phyloP scores from a whole-genome alignment of 2,113 vertebrate genomes.

The Cyanistes caeruleus region DNA sequence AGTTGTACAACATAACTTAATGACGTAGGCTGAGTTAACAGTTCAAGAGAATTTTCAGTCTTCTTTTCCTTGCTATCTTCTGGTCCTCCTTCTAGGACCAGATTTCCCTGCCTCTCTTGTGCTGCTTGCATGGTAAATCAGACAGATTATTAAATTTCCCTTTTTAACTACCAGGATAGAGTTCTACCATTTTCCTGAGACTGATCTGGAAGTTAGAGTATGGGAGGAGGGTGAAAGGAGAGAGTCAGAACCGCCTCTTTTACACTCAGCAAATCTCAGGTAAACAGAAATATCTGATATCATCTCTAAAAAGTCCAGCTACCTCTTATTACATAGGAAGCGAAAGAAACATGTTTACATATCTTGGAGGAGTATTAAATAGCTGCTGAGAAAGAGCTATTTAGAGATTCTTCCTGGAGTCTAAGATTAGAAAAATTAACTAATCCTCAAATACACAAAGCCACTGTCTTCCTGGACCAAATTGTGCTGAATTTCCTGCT shows the following conservation, averaged over 20 bases:
- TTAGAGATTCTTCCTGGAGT: not conserved
- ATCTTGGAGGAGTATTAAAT: not conserved
- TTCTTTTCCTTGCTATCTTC: not conserved
- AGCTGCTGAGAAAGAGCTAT: not conserved
- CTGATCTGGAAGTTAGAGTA: not conserved
- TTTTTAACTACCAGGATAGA: not conserved
- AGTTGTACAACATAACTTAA: not conserved
- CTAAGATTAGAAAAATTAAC: not conserved
- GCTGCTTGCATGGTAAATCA: not conserved
- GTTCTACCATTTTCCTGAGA: not conserved
- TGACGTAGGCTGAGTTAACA: not conserved
- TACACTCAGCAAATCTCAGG: not conserved
- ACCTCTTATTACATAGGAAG: not conserved
- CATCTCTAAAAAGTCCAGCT: not conserved
- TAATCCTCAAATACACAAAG: not conserved
- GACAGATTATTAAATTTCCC: not conserved
- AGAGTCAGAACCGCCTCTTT: not conserved
- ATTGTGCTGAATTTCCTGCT: not conserved
- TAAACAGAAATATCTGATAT: not conserved
- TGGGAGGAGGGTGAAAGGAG: not conserved
- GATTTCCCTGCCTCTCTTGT: not conserved
- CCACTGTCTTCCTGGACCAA: not conserved
- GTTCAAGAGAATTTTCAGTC: not conserved
- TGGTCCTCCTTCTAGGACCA: not conserved
- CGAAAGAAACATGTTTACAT: not conserved